Evolutionary conservation across 2,113 vertebrate genomes (phyloP), one percentile per base, ranked within the genome.

Genomic region (Platanista minor): DNA sequence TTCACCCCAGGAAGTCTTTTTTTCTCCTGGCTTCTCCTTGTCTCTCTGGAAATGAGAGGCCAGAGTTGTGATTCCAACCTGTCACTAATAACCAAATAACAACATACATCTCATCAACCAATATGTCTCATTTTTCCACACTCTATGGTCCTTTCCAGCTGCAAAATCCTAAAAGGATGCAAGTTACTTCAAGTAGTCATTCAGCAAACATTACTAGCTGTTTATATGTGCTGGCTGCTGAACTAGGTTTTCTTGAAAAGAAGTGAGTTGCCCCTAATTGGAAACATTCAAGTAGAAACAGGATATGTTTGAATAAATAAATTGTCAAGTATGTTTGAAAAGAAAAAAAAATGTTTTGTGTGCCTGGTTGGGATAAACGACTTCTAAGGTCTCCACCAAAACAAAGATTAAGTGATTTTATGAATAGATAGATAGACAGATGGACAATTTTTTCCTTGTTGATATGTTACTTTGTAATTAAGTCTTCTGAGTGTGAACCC

Each of bases 351-450:
- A 29, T 54, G 41, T 31, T 92, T 29, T 84, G 6, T 82, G 46
- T 85, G 57, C 0, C 29, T 77, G 29, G 6, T 27, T 90, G 83
- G 41, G n/a, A 75, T 33, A 91, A 20, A 74, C 9, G 29, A 66
- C 43, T 67, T 83, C 27, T 75, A 86, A 93, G n/a, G 29, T 87
- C 23, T 89, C 57, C 85, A 78, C 18, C 46, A 75, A 92, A 95
- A 92, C 2, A 64, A 54, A 88, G 77, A 95, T 91, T 33, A 92
- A 54, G 33, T 91, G 14, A 84, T 89, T 97, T 96, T 83, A n/a
- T 66, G 89, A 85, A 54, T 54, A 52, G 27, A 52, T 5, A 52
- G 15, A 39, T 5, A 21, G 12, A 59, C 46, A 75, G 43, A n/a
- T 72, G 33, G 21, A 71, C 33, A 41, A 41, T 52, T 83, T 88